Evolutionary conservation across 2,797 vertebrate genomes (phyloP).

Genomic region (Aldrovandia affinis): DNA sequence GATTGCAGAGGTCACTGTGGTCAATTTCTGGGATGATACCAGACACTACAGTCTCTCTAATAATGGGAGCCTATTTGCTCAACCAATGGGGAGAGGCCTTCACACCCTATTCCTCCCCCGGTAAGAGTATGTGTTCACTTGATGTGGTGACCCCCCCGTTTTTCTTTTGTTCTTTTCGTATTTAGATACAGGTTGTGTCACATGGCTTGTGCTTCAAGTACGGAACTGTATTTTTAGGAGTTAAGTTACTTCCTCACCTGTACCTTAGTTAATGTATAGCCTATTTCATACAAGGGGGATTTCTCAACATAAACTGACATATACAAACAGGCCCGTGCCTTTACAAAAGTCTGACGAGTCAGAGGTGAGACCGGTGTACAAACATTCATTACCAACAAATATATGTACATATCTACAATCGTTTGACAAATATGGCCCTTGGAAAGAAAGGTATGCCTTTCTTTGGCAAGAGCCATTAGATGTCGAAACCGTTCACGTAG

Average conservation of each 20-base stretch:
- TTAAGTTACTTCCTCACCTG: background rate
- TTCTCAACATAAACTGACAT: background rate
- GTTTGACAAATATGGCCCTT: background rate
- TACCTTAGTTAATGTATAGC: background rate
- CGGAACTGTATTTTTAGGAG: background rate
- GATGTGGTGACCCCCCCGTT: background rate
- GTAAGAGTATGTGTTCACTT: background rate
- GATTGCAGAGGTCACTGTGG: background rate
- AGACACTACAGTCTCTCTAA: background rate
- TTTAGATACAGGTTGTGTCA: background rate
- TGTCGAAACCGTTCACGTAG: background rate
- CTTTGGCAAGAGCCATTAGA: background rate
- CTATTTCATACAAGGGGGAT: background rate
- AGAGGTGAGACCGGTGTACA: background rate
- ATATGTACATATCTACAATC: background rate
- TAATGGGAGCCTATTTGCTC: background rate
- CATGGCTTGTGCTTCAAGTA: background rate
- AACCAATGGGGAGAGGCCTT: background rate
- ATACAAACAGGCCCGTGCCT: background rate
- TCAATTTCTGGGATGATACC: background rate
- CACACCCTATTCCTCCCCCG: background rate
- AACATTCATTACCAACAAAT: background rate
- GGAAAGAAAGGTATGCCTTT: background rate
- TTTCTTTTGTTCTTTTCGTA: too few relatives aligned
- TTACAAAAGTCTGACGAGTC: background rate